Base-by-base conservation (phyloP, 1,140 invertebrate genomes). In the Nephotettix cincticeps region DNA sequence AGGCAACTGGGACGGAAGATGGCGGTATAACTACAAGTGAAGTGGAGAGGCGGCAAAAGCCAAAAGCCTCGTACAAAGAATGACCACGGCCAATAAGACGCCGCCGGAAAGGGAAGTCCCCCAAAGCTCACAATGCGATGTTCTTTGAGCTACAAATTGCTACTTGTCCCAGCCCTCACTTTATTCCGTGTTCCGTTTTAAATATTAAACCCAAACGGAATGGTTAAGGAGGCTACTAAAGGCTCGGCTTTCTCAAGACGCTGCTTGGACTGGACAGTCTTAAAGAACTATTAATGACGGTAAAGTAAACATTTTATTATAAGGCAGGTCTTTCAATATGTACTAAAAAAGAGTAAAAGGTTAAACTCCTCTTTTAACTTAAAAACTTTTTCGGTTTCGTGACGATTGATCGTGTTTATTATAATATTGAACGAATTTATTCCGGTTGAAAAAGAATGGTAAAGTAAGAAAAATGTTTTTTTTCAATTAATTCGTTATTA, bases 191-290 rank as follows among this genome's bases (percentile, higher is more conserved):
- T 23, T 51, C n/a, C 47, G 17, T n/a, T n/a, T 51, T 23, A 51
- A 51, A 51, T 51, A 51, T 51, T 51, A n/a, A 51, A n/a, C 47
- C 47, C 21, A 51, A 51, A 51, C 3, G 47, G 47, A 51, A 51
- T 51, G 3, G 3, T 51, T 51, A n/a, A 51, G 21, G 17, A 51
- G 21, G 47, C 6, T 23, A 19, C 47, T 23, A 51, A 51, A 51
- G n/a, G 47, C 17, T n/a, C n/a, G 11, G 13, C 25, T 61, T 29
- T 61, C 21, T 11, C 28, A 27, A 11, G 25, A 29, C 56, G 1
- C n/a, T n/a, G n/a, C n/a, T n/a, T n/a, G n/a, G n/a, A n/a, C n/a
- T n/a, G n/a, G n/a, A n/a, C n/a, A n/a, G n/a, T n/a, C n/a, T n/a
- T n/a, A n/a, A n/a, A n/a, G 56, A 27, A 11, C 3, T 9, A 29